Base-by-base conservation (phyloP, 2,888 invertebrate genomes). In the Rotaria socialis region DNA sequence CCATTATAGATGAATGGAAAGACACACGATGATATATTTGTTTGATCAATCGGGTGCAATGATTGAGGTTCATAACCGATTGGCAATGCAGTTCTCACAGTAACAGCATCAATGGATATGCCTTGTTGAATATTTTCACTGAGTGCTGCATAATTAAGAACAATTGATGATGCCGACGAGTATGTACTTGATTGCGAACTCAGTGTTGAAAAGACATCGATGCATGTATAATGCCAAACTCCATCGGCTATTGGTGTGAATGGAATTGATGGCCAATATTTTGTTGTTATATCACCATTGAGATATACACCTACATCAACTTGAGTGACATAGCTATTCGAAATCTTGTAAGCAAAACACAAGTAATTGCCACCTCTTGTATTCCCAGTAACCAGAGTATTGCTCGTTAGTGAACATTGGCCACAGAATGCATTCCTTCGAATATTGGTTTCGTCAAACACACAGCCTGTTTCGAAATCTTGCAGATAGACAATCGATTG, bases 391-490 rank as follows among this genome's bases (percentile, higher is more conserved):
- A 67, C 27, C 19, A 67, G 2, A 16, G 35, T 35, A 41, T 67
- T 67, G 7, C 35, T 19, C 16, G 27, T 85, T 14, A 41, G n/a
- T 56, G 86, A 74, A 58, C 86, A 86, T 56, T 85, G 74, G 16
- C 86, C 86, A 86, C 86, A 86, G 74, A 86, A 86, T n/a, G 56
- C 85, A 56, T 85, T 86, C 3, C 41, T 47, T 22, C n/a, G 24
- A 14, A 86, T 27, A 10, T 19, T 16, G 19, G 84, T 74, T 35
- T 86, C 75, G 22, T 27, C n/a, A 41, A 41, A n/a, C 6, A 10
- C 41, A 47, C 50, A 55, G 47, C 52, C 47, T 22, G 74, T 85
- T 85, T 86, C 86, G 60, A 47, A 85, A 52, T 86, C 85, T 41
- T 86, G 11, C 2, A 86, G 6, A 43, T 41, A 52, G 19, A 84